Conservation (phyloP, 2,113 vertebrate genomes). For the Colossoma macropomum region DNA sequence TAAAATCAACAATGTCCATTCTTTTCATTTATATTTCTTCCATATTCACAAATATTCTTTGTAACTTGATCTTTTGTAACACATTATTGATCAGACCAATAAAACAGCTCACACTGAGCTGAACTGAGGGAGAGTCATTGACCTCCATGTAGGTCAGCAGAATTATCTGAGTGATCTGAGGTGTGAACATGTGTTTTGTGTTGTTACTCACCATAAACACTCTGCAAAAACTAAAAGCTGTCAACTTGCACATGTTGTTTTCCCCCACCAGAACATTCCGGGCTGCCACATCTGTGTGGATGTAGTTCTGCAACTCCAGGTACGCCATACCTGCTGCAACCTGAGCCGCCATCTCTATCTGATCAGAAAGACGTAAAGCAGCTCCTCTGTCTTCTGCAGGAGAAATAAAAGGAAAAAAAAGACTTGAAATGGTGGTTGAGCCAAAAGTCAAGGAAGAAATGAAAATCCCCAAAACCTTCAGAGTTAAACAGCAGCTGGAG, state of each 20-base stretch:
- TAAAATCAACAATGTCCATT: too few species aligned
- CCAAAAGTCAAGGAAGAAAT: too few species aligned
- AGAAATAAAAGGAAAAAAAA: not conserved
- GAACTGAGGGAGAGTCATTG: too few species aligned
- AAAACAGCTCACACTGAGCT: too few species aligned
- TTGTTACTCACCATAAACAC: constrained; percentile 86
- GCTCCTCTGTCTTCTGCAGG: constrained; percentile 69
- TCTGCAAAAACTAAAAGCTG: constrained; percentile 94
- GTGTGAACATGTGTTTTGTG: not conserved
- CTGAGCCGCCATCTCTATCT: constrained; percentile 91
- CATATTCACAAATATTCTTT: too few species aligned
- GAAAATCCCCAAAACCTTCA: too few species aligned
- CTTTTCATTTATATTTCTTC: too few species aligned
- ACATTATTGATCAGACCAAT: too few species aligned
- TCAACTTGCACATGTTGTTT: constrained; percentile 93
- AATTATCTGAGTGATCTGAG: not conserved
- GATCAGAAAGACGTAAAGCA: constrained; percentile 70
- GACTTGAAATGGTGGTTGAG: not conserved
- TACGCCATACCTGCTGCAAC: constrained; percentile 95
- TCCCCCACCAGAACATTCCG: constrained; percentile 96
- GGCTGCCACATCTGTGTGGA: constrained; percentile 95
- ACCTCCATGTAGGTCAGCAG: too few species aligned
- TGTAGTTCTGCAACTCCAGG: constrained; percentile 93
- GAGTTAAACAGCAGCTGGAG: too few species aligned
- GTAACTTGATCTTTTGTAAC: too few species aligned